These are phyloP conservation scores for Chrysocyon brachyurus DNA, from an alignment of 2,797 vertebrate species.

Conservation along the genomic window DNA sequence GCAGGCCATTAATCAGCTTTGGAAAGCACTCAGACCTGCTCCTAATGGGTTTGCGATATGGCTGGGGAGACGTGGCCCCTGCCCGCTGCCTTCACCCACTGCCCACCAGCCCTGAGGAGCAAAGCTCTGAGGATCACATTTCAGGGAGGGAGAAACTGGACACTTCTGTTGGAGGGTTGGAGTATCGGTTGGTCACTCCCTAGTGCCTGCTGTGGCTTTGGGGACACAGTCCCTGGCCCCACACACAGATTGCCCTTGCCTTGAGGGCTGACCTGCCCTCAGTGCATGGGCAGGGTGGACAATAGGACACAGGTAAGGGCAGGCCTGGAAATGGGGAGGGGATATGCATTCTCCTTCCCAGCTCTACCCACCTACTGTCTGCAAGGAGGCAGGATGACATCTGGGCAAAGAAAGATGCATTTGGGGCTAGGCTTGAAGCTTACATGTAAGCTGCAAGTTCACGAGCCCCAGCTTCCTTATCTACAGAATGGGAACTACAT, in stretches of 20 bases:
- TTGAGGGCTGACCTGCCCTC: not conserved
- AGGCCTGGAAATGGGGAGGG: not conserved
- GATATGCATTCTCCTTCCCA: not conserved
- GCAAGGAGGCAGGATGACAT: not conserved
- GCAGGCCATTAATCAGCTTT: slow-evolving; percentile 73
- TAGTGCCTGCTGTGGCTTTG: not conserved
- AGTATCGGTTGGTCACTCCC: slow-evolving; percentile 34
- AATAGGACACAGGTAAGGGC: not conserved
- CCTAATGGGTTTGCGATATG: slow-evolving; percentile 53
- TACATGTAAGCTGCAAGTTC: too few species aligned
- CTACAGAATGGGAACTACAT: not conserved
- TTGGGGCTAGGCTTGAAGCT: not conserved
- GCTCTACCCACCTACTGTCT: not conserved
- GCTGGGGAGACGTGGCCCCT: slow-evolving; percentile 33
- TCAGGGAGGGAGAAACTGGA: slow-evolving; percentile 61
- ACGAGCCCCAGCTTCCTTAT: not conserved
- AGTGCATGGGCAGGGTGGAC: not conserved
- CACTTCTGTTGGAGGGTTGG: not conserved
- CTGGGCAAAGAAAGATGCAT: not conserved
- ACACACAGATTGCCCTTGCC: not conserved
- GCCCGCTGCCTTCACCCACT: not conserved
- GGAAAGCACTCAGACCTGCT: slow-evolving; percentile 66
- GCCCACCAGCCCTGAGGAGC: slow-evolving; percentile 45
- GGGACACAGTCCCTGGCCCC: not conserved
- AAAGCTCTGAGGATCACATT: not conserved